A percentile compares a stretch with the other conserved stretches of the same genome.
Evolutionary conservation across 2,888 invertebrate species (phyloP).

Genomic region (Oligia strigilis): DNA sequence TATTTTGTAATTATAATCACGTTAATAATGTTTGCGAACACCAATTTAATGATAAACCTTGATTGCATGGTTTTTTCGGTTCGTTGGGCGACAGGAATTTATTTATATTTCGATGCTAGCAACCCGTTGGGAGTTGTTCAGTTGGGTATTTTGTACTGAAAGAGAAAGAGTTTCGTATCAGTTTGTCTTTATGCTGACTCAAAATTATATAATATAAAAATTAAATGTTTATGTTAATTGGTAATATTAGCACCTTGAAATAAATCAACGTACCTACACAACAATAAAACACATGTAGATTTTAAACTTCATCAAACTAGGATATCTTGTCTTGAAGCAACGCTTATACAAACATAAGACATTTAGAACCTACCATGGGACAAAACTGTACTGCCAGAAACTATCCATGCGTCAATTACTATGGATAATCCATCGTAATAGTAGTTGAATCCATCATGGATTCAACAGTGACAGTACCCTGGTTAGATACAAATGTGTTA

Average conservation of each 20-base stretch:
- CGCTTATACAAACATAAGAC: not conserved
- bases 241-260: not conserved
- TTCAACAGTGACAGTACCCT: slow-evolving; percentile 4
- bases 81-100: slow-evolving; percentile 30
- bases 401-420: not conserved
- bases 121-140: slow-evolving; percentile 39
- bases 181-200: not conserved
- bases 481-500: slow-evolving; percentile 27
- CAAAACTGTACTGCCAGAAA: too few relatives aligned
- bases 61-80: slow-evolving; percentile 50
- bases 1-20: slow-evolving; percentile 60
- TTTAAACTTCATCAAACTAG: not conserved
- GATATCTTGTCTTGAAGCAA: not conserved
- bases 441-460: slow-evolving; percentile 1
- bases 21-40: slow-evolving; percentile 54
- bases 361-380: not conserved
- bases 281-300: not conserved
- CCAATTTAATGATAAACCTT: slow-evolving; percentile 55
- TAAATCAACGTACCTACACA: not conserved
- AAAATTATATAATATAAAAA: not conserved
- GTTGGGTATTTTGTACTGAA: slow-evolving; percentile 26
- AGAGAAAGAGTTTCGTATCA: slow-evolving; percentile 11
- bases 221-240: not conserved
- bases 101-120: slow-evolving; percentile 23
- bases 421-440: not conserved